Base-by-base conservation (phyloP, 2,888 invertebrate genomes). In the Drosophila longiperda region DNA sequence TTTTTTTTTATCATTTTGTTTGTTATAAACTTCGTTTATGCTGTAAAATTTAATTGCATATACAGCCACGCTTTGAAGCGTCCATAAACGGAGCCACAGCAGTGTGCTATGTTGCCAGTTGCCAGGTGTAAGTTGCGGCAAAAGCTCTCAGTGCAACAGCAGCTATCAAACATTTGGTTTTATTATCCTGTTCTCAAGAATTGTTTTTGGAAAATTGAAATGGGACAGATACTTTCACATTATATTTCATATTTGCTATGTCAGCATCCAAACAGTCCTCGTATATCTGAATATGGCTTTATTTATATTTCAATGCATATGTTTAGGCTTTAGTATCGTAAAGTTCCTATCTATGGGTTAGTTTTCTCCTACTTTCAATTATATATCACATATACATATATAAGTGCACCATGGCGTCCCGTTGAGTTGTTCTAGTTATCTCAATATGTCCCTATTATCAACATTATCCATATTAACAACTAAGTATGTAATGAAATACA, bases 11-110 rank as follows among this genome's bases (percentile, higher is more conserved):
- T 52, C 50, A 42, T 68, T 75, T 70, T 73, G 82, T 80, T 80
- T 87, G 82, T 80, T 85, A 87, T 84, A 82, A 87, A 83, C 81
- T 84, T 87, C 82, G 80, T 84, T 80, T 80, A 78, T 84, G 72
- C 70, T 72, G 66, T 64, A 73, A 83, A 86, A 83, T 86, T 81
- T 83, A 87, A 86, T 86, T 86, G 83, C 86, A 87, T 87, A 85
- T 86, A 83, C 81, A 84, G 83, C 83, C 69, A 83, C 79, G 82
- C 83, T 85, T 79, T 83, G 82, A 73, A 82, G 84, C 76, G 68
- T 74, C 73, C 78, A 78, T 69, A 80, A 70, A 76, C 67, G 63
- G 65, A 69, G 72, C 66, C 67, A 66, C 76, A 77, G 57, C 62
- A 59, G 66, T 50, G 12, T 34, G 58, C 36, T 34, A 48, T 8